Base-by-base conservation (phyloP, 2,113 vertebrate genomes). In the Callopanchax toddi region DNA sequence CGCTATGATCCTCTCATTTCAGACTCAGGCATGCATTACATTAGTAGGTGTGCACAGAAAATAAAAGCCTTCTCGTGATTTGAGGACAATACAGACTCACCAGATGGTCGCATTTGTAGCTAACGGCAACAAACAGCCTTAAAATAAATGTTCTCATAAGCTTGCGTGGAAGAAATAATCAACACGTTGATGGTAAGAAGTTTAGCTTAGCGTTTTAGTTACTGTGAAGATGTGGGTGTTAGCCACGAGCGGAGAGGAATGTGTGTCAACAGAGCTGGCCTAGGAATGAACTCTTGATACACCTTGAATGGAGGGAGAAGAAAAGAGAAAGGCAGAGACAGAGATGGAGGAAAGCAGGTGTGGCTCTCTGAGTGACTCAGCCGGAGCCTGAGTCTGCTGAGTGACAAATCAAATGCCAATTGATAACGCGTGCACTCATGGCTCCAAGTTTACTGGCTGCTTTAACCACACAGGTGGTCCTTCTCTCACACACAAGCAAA, bases 391-490 rank as follows among this genome's bases (percentile, higher is more conserved):
- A 71, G 66, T 76, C 71, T 80, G 83, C 74, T 88, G 87, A 90
- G 81, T 92, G 88, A 91, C 78, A 87, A 89, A 88, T 87, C 81
- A 89, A 89, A 88, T 71, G 84, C 59, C 74, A 79, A 71, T 78
- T 89, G 87, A 89, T 79, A 91, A 82, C 87, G 71, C 71, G n/a
- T 73, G 64, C 78, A 82, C 62, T 9, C 10, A 3, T 84, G 84
- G 76, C 86, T 82, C 81, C 68, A 26, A 66, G 82, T 76, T 75
- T 79, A 70, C 82, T 81, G 73, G 61, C 79, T 84, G 77, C 76
- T 73, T 81, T 64, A 74, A 68, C 86, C 58, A 73, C 79, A 85
- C 89, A 89, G 91, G 90, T 92, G 89, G 91, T 91, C 88, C 82
- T 73, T 81, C 68, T 86, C 81, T 75, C 49, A 51, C 51, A 49